Percentiles rank a stretch among this genome's conserved stretches.
phyloP scores from a whole-genome alignment of 2,888 invertebrate species.

The Erebia ligea region DNA sequence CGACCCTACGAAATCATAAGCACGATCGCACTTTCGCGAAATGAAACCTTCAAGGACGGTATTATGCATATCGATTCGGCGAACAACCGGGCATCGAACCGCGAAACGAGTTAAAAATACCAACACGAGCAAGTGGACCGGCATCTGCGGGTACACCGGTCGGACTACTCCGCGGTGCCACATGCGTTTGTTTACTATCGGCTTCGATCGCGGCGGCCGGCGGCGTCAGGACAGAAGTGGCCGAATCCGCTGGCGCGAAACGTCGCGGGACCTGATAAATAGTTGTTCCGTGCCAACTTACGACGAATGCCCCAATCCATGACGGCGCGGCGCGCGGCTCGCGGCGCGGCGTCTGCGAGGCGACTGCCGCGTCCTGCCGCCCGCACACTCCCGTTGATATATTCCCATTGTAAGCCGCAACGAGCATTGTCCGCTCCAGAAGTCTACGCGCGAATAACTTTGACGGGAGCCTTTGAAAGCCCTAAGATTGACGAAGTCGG shows the following conservation, averaged over 20 bases:
- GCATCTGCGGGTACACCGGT: slow-evolving; percentile 80
- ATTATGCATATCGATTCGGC: slow-evolving; percentile 80
- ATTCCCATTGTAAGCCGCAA: slow-evolving; percentile 61
- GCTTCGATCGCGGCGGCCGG: slow-evolving; percentile 58
- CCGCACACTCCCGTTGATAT: slow-evolving; percentile 60
- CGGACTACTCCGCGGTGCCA: slow-evolving; percentile 71
- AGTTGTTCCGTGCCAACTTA: slow-evolving; percentile 62
- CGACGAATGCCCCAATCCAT: slow-evolving; percentile 83
- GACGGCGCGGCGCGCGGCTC: slow-evolving; percentile 63
- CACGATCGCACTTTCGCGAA: slow-evolving; percentile 60
- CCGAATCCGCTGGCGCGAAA: slow-evolving; percentile 39
- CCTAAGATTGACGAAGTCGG: slow-evolving; percentile 14
- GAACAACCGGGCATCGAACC: slow-evolving; percentile 80
- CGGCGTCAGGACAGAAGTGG: slow-evolving; percentile 39
- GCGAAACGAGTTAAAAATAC: slow-evolving; percentile 82
- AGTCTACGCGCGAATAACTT: slow-evolving; percentile 38
- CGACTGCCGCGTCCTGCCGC: slow-evolving; percentile 79
- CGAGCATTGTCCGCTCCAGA: slow-evolving; percentile 61
- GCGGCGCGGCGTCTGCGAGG: slow-evolving; percentile 74
- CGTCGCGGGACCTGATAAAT: slow-evolving; percentile 51
- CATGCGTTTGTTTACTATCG: slow-evolving; percentile 83
- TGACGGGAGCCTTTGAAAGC: slow-evolving; percentile 22
- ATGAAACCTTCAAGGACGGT: slow-evolving; percentile 69
- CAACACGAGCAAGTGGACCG: slow-evolving; percentile 71
- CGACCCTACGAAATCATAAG: slow-evolving; percentile 53